These are phyloP conservation scores for Odontamblyopus lacepedii DNA, from an alignment of 2,797 vertebrate species.

Conservation along the genomic window DNA sequence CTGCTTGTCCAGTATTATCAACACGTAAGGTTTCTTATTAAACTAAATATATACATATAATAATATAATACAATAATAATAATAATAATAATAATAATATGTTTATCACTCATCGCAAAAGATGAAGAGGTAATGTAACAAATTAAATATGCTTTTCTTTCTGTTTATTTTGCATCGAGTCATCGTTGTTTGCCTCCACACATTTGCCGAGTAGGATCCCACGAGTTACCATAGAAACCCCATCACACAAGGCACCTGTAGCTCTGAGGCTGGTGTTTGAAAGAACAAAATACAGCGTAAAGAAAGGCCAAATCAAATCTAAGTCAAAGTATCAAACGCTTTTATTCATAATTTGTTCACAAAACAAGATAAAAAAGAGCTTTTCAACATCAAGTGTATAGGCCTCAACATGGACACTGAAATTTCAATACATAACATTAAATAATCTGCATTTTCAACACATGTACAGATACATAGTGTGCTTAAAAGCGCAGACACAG, in stretches of 20 bases:
- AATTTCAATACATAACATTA: constrained; percentile 18
- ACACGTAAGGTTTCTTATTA: too few species aligned
- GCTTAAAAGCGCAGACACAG: constrained; percentile 11
- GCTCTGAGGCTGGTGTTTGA: constrained; percentile 29
- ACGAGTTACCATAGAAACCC: constrained; percentile 73
- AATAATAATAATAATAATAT: too few species aligned
- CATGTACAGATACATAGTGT: constrained; percentile 20
- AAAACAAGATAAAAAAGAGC: constrained; percentile 51
- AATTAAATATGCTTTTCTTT: constrained; percentile 6
- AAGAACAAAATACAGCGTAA: constrained; percentile 14
- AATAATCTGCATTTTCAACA: constrained; percentile 30
- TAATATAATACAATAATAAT: too few species aligned
- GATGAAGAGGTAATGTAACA: too few species aligned
- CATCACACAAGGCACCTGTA: constrained; percentile 34
- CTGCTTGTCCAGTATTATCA: too few species aligned
- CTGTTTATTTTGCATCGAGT: constrained; percentile 24
- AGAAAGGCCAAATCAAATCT: background rate
- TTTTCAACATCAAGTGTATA: constrained; percentile 34
- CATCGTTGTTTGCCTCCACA: constrained; percentile 33
- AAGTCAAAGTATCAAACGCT: constrained; percentile 56
- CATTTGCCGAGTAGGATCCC: constrained; percentile 57
- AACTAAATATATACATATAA: too few species aligned
- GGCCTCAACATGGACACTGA: constrained; percentile 20
- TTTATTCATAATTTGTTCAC: constrained; percentile 56
- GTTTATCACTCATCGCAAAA: too few species aligned